phyloP scores from a whole-genome alignment of 2,113 vertebrate species.

The Aspiorhynchus laticeps region DNA sequence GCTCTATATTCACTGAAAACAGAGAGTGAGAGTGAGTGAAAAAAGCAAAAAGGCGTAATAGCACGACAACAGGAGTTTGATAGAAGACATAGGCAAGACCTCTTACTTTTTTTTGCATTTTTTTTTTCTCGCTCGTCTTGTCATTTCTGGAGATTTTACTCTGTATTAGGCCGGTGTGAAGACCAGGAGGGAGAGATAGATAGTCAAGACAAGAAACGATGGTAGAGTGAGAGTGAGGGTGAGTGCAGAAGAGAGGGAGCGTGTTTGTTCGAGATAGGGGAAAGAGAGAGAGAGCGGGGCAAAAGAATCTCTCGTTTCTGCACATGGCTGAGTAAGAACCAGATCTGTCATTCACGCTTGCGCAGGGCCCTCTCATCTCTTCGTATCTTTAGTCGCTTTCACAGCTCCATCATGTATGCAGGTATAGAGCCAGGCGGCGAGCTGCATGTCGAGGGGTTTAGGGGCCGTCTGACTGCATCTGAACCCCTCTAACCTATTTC shows the following conservation, averaged over 20 bases:
- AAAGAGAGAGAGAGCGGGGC: conserved; percentile 55
- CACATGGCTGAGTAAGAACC: conserved; percentile 59
- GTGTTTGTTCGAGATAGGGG: conserved; percentile 61
- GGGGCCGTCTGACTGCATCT: conserved; percentile 26
- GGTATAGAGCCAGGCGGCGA: conserved; percentile 46
- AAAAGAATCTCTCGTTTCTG: conserved; percentile 52
- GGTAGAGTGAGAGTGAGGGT: conserved; percentile 30
- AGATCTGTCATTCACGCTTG: conserved; percentile 69
- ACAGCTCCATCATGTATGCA: conserved; percentile 57
- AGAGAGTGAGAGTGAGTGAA: conserved; percentile 54
- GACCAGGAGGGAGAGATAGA: conserved; percentile 63
- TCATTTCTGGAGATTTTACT: background rate
- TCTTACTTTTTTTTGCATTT: background rate
- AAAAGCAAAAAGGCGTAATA: conserved; percentile 59
- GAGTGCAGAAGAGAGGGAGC: conserved; percentile 48
- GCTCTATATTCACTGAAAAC: conserved; percentile 51
- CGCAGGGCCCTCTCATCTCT: conserved; percentile 65
- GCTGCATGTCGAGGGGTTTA: conserved; percentile 4
- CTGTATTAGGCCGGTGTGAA: background rate
- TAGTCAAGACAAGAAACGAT: conserved; percentile 16
- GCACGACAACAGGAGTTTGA: conserved; percentile 47
- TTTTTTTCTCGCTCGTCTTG: background rate
- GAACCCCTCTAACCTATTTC: conserved; percentile 44
- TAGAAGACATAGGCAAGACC: conserved; percentile 12
- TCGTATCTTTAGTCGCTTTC: conserved; percentile 68